Conservation (phyloP, 53 echinoderm and acorn worm genomes). For the Zoroaster sp. region DNA sequence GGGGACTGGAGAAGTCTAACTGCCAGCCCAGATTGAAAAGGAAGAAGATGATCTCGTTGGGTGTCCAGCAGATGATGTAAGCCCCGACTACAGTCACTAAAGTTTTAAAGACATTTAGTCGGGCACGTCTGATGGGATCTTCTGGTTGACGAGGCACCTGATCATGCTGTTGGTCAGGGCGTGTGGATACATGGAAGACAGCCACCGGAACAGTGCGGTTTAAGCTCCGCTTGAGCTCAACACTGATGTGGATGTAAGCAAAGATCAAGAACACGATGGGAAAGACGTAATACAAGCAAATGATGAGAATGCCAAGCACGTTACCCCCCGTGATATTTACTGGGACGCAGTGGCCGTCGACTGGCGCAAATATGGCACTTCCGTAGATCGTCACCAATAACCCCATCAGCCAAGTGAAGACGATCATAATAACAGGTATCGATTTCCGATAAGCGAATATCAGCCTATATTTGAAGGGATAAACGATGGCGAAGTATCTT, state of each 20-base stretch:
- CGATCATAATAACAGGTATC: not conserved
- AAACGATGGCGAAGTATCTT: constrained; percentile 39
- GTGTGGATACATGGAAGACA: not conserved
- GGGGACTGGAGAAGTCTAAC: constrained; percentile 9
- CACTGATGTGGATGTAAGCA: constrained; percentile 31
- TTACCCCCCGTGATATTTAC: constrained; percentile 13
- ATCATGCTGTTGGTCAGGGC: too few relatives aligned
- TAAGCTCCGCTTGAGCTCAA: not conserved
- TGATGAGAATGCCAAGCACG: constrained; percentile 5
- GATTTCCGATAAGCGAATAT: not conserved
- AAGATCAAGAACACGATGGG: constrained; percentile 35
- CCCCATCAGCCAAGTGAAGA: constrained; percentile 8
- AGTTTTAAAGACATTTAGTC: constrained; percentile 58
- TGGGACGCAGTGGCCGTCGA: constrained; percentile 14
- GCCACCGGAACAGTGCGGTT: not conserved
- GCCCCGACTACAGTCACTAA: constrained; percentile 31
- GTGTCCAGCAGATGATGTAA: constrained; percentile 64
- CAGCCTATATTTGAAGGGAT: constrained; percentile 20
- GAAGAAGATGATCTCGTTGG: constrained; percentile 51
- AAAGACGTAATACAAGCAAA: constrained; percentile 6
- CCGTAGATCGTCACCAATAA: constrained; percentile 10
- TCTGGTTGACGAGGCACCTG: not conserved
- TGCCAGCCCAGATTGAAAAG: constrained; percentile 53
- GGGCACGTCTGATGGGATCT: constrained; percentile 11
- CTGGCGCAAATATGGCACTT: constrained; percentile 9